These are phyloP conservation scores for Hippocampus guttulatus DNA, from an alignment of 2,113 vertebrate species.

Conservation along the genomic window DNA sequence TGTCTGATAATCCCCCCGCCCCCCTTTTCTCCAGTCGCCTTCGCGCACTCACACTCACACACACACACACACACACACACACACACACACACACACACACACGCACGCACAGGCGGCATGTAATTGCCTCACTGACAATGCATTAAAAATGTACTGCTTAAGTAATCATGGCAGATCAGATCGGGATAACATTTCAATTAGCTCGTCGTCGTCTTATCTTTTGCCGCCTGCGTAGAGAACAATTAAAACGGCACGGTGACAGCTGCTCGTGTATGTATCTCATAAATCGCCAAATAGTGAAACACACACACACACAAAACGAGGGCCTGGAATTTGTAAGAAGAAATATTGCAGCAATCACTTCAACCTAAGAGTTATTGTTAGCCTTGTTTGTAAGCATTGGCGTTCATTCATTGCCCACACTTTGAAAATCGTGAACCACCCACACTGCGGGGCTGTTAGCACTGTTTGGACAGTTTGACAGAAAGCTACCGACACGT, in stretches of 20 bases:
- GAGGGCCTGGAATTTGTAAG: neutral
- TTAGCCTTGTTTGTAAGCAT: neutral
- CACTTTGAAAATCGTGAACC: neutral
- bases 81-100: neutral
- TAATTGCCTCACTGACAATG: slow-evolving; percentile 1
- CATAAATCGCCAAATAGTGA: too few relatives aligned
- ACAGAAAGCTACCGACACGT: neutral
- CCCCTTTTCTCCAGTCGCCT: neutral
- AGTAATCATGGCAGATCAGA: neutral
- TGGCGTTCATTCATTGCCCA: neutral
- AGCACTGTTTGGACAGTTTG: neutral
- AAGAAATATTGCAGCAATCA: neutral
- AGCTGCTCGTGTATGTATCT: neutral
- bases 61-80: neutral
- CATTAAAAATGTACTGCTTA: neutral
- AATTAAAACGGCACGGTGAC: neutral
- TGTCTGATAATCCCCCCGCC: neutral
- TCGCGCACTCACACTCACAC: neutral
- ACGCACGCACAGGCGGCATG: neutral
- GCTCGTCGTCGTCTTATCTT: neutral
- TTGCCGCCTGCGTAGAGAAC: neutral
- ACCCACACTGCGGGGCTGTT: too few relatives aligned
- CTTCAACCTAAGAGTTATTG: too few relatives aligned
- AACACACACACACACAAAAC: too few relatives aligned
- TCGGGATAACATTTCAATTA: slow-evolving; percentile 1